Percentiles rank a stretch among this genome's conserved stretches.
Evolutionary conservation across 2,797 vertebrate species (phyloP).

Genomic region (Rhodeus uyekii): DNA sequence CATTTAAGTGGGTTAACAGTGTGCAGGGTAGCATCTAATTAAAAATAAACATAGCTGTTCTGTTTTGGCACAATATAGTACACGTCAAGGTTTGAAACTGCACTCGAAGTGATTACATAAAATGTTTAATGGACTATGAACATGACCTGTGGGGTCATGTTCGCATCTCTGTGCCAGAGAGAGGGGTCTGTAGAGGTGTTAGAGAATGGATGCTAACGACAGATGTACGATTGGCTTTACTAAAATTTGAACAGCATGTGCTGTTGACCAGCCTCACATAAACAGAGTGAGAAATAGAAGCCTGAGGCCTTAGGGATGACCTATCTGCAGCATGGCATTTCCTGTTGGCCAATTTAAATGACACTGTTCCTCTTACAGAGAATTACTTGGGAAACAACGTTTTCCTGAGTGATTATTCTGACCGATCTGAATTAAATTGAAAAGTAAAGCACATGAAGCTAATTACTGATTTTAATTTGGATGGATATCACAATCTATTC

Average conservation of each 20-base stretch:
- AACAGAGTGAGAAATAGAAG: conserved; percentile 51
- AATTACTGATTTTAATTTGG: not conserved
- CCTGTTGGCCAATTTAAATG: conserved; percentile 53
- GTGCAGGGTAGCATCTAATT: not conserved
- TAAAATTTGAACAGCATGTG: conserved; percentile 1
- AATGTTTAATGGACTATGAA: not conserved
- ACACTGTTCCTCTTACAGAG: conserved; percentile 39
- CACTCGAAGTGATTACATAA: not conserved
- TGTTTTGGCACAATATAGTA: not conserved
- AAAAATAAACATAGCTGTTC: not conserved
- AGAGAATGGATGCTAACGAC: not conserved
- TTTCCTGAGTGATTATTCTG: not conserved
- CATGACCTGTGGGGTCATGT: not conserved
- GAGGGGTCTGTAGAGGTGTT: not conserved
- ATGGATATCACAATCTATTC: not conserved
- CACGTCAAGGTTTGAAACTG: not conserved
- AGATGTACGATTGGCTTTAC: not conserved
- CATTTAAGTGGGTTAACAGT: not conserved
- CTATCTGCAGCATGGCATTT: conserved; percentile 56
- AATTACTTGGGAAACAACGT: conserved; percentile 17
- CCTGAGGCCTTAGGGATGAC: conserved; percentile 40
- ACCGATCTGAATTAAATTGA: not conserved
- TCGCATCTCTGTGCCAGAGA: not conserved
- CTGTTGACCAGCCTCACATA: conserved; percentile 38
- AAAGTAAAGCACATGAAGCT: not conserved